Base-by-base conservation (phyloP, 1,140 invertebrate species). In the Drosophila pruinosa region DNA sequence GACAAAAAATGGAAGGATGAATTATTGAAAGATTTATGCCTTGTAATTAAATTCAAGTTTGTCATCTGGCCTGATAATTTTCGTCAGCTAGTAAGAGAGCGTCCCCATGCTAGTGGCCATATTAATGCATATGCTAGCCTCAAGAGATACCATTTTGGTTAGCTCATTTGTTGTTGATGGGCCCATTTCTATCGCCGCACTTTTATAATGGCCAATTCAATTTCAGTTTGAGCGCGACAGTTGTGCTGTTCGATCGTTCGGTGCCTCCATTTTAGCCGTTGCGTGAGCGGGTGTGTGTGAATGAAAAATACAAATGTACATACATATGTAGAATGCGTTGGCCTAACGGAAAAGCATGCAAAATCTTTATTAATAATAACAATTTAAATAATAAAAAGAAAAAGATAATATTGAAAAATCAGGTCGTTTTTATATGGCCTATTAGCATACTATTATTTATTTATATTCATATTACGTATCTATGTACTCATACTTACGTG, bases 21-120 rank as follows among this genome's bases (percentile, higher is more conserved):
- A n/a, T n/a, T n/a, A n/a, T n/a, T n/a, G n/a, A n/a, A 34, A 6
- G n/a, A 12, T 34, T 5, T 28, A 28, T 75, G 70, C 8, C 61
- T 68, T 86, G 78, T 86, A 81, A 88, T 86, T 88, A 78, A 88
- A 81, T 88, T 86, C 81, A 88, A 86, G 74, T 81, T 88, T 86
- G 82, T 86, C 81, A 74, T 73, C 80, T 67, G 74, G 70, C 41
- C 56, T 77, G 77, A 68, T 67, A 82, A 64, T 75, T 75, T 88
- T 86, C 77, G 81, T 78, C 82, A 81, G 48, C 43, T n/a, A 43
- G 64, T 15, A 7, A 8, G 17, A 43, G 59, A 56, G 34, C 24
- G 15, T 21, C 24, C 52, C 19, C 41, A 38, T 39, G 57, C 31
- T 64, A 75, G 75, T 12, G n/a, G 3, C 3, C 31, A 1, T 34